These are phyloP conservation scores for Buteo buteo DNA, from an alignment of 2,113 vertebrate species.

Conservation along the genomic window DNA sequence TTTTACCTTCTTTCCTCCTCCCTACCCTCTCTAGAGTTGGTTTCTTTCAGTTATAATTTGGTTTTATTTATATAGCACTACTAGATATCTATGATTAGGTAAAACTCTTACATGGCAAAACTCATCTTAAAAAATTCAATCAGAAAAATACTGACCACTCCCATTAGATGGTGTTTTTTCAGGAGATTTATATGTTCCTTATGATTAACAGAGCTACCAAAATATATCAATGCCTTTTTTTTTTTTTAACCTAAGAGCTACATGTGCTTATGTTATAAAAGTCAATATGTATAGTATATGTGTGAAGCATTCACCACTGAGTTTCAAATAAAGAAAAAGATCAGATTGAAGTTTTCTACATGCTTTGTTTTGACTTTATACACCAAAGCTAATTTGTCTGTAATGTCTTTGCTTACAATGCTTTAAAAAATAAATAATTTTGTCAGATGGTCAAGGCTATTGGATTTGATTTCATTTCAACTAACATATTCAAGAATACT, in stretches of 20 bases:
- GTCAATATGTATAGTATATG: neutral
- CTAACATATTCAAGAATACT: neutral
- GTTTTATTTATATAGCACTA: neutral
- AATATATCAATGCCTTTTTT: neutral
- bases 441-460: neutral
- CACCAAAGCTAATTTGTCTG: neutral
- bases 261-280: neutral
- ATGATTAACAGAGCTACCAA: neutral
- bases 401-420: neutral
- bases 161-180: neutral
- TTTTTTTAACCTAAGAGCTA: neutral
- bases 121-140: neutral
- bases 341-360: neutral
- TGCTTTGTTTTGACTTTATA: neutral
- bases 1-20: neutral
- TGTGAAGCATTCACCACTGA: neutral
- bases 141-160: neutral
- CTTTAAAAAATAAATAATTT: neutral
- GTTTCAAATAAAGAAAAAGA: neutral
- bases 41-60: neutral
- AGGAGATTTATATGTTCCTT: neutral
- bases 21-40: neutral
- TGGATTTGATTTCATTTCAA: neutral
- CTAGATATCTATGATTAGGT: neutral
- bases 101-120: neutral